Percentiles rank a stretch among this genome's conserved stretches.
These are phyloP conservation scores for Linnaemya vulpina DNA, from an alignment of 2,888 invertebrate genomes.

Conservation along the genomic window DNA sequence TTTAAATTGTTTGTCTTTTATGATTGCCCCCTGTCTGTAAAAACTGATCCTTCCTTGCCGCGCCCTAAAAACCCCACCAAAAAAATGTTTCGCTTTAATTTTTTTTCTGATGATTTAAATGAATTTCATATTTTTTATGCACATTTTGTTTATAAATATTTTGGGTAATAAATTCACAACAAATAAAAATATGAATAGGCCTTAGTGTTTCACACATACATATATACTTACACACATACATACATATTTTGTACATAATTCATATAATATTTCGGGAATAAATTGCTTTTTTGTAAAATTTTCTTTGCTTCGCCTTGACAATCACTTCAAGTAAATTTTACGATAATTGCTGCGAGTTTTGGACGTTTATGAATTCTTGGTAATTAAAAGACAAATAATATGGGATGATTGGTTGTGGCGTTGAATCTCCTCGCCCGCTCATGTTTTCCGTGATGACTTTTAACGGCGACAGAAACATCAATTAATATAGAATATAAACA, in stretches of 20 bases:
- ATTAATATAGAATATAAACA: slow-evolving; percentile 61
- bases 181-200: slow-evolving; percentile 66
- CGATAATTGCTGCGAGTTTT: slow-evolving; percentile 65
- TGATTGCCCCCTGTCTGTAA: slow-evolving; percentile 15
- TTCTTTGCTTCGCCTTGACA: slow-evolving; percentile 35
- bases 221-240: background rate
- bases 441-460: slow-evolving; percentile 64
- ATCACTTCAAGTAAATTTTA: slow-evolving; percentile 59
- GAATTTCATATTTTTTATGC: slow-evolving; percentile 39
- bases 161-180: slow-evolving; percentile 54
- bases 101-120: slow-evolving; percentile 66
- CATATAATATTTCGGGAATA: slow-evolving; percentile 43
- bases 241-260: too few species aligned
- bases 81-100: slow-evolving; percentile 34
- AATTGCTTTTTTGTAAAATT: slow-evolving; percentile 41
- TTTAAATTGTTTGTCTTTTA: slow-evolving; percentile 75
- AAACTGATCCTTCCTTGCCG: background rate
- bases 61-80: background rate
- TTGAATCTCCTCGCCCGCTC: slow-evolving; percentile 50
- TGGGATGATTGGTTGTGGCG: slow-evolving; percentile 55
- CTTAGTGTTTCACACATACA: slow-evolving; percentile 24
- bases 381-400: slow-evolving; percentile 71
- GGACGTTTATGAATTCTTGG: slow-evolving; percentile 71
- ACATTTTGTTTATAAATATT: slow-evolving; percentile 16
- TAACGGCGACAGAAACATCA: slow-evolving; percentile 69